Evolutionary conservation across 2,113 vertebrate genomes (phyloP), one percentile per base, ranked within the genome.

Genomic region (Eurypyga helias): DNA sequence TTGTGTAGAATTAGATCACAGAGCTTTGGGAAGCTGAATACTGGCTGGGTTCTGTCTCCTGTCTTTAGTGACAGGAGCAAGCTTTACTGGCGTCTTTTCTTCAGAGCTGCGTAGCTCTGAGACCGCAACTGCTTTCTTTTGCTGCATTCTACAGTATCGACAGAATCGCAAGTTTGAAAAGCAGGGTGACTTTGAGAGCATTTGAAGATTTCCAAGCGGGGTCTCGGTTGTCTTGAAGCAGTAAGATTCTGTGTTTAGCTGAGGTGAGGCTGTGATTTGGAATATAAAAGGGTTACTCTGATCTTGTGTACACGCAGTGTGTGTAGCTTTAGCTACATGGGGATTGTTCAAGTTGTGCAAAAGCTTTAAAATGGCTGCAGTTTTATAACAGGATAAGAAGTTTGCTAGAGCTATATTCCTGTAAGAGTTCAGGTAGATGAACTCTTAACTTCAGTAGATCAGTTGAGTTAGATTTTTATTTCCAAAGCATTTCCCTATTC

Each of bases 1-100:
- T 98, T 97, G 95, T 97, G 86, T 96, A 66, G 96, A 98, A 98
- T 98, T 97, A 97, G 94, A 98, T 98, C 95, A 90, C 72, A 97
- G 97, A 89, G 96, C 96, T 93, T 96, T 95, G 90, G 88, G 79
- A 96, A 95, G 84, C 90, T 91, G 90, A 41, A 4, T 87, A 73
- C 73, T 84, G 36, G 75, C 82, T 96, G 91, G 82, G 9, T 45
- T 93, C 58, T 86, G 75, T 76, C 85, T 87, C 49, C 13, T 78
- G 38, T 64, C 46, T 94, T 54, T 70, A 87, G 75, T 61, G 23
- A 87, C 33, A 57, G 52, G 51, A 86, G 31, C 51, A 66, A 84
- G 75, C 83, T 90, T 90, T 89, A 67, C 55, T 87, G 52, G 24
- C 0, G 0, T 77, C 49, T 84, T 75, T 89, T 66, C 69, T 90